Percentiles rank a stretch among this genome's conserved stretches.
These are phyloP conservation scores for Penelope pileata DNA, from an alignment of 2,113 vertebrate genomes.

Conservation along the genomic window DNA sequence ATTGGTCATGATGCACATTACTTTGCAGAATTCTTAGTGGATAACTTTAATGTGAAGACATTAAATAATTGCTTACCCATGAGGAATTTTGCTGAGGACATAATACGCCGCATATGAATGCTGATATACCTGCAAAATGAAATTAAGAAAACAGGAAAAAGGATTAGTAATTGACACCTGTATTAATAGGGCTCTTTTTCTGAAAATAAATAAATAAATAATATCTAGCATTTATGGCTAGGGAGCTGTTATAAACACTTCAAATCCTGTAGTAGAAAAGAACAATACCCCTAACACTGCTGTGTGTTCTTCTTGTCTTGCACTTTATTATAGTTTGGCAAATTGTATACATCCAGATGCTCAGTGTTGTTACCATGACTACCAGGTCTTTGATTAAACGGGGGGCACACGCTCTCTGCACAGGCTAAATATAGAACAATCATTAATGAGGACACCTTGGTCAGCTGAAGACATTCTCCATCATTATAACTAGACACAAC, in stretches of 20 bases:
- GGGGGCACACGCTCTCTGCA: slow-evolving; percentile 18
- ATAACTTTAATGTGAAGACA: slow-evolving; percentile 36
- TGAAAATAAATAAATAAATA: neutral
- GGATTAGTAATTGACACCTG: slow-evolving; percentile 19
- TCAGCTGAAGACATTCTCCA: slow-evolving; percentile 10
- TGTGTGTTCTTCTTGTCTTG: slow-evolving; percentile 3
- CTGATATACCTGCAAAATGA: slow-evolving; percentile 87
- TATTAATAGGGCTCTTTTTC: neutral
- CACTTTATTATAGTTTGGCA: slow-evolving; percentile 37
- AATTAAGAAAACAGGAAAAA: slow-evolving; percentile 11
- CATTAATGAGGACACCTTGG: slow-evolving; percentile 57
- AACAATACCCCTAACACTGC: neutral
- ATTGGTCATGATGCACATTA: neutral
- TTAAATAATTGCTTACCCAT: slow-evolving; percentile 77
- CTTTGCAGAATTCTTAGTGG: neutral
- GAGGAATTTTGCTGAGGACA: slow-evolving; percentile 89
- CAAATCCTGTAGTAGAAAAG: neutral
- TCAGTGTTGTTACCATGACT: slow-evolving; percentile 36
- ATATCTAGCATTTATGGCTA: neutral
- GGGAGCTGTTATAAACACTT: neutral
- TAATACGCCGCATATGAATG: slow-evolving; percentile 94
- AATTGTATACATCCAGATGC: slow-evolving; percentile 21
- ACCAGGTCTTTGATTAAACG: slow-evolving; percentile 59
- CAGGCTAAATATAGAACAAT: slow-evolving; percentile 49
- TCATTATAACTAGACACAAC: neutral